Evolutionary conservation across 2,888 invertebrate species (phyloP).

Genomic region (Augiades crinisus): DNA sequence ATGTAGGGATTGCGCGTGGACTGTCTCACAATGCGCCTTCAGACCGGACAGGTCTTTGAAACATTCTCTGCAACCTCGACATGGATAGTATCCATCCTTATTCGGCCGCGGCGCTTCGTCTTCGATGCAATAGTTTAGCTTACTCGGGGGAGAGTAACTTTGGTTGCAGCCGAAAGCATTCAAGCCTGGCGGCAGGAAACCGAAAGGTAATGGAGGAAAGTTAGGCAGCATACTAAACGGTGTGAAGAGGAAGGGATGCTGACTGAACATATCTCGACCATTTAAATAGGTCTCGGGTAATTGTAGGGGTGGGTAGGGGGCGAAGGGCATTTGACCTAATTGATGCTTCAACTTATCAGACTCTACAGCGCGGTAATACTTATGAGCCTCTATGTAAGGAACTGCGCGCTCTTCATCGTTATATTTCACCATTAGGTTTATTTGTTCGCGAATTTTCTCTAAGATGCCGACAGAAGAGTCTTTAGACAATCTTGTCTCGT

Average conservation of each 20-base stretch:
- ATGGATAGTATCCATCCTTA: conserved; percentile 84
- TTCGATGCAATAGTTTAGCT: conserved; percentile 83
- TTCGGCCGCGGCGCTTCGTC: conserved; percentile 85
- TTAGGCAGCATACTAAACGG: conserved; percentile 75
- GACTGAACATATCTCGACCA: conserved; percentile 65
- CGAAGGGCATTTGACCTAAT: conserved; percentile 53
- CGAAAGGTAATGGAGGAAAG: conserved; percentile 69
- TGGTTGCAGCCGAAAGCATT: conserved; percentile 64
- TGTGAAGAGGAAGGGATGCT: conserved; percentile 71
- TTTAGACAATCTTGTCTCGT: conserved; percentile 67
- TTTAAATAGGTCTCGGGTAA: conserved; percentile 65
- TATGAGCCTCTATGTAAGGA: conserved; percentile 79
- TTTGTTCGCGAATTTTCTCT: conserved; percentile 85
- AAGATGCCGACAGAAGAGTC: conserved; percentile 71
- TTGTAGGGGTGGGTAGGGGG: conserved; percentile 61
- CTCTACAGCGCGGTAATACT: conserved; percentile 65
- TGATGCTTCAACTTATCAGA: conserved; percentile 58
- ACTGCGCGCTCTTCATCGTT: conserved; percentile 86
- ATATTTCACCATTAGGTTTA: conserved; percentile 88
- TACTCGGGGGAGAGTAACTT: conserved; percentile 62
- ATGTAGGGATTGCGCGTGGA: conserved; percentile 86
- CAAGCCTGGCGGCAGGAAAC: conserved; percentile 68
- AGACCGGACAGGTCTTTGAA: conserved; percentile 83
- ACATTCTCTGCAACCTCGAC: conserved; percentile 85
- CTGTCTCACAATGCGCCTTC: conserved; percentile 87